Evolutionary conservation across 2,113 vertebrate species (phyloP).

Genomic region (Reinhardtius hippoglossoides): DNA sequence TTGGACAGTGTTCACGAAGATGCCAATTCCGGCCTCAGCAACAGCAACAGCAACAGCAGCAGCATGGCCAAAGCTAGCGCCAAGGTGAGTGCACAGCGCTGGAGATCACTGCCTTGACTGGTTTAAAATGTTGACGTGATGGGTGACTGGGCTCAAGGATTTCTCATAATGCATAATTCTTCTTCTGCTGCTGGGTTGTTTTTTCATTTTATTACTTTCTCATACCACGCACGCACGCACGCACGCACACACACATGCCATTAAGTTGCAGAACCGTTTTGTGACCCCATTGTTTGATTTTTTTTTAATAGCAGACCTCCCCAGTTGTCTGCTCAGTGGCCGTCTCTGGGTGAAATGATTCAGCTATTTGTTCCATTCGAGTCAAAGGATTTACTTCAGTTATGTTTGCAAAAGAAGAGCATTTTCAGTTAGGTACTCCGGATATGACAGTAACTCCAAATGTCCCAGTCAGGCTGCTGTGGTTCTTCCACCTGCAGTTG

Average conservation of each 20-base stretch:
- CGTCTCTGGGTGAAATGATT: too few relatives aligned
- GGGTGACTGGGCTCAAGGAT: background rate
- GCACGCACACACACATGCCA: too few relatives aligned
- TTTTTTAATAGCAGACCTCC: background rate
- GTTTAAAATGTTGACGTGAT: background rate
- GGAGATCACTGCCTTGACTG: background rate
- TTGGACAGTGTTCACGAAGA: slow-evolving; percentile 93
- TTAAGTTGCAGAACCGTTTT: background rate
- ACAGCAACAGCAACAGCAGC: slow-evolving; percentile 70
- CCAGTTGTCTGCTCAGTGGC: background rate
- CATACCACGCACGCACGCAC: too few relatives aligned
- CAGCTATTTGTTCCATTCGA: background rate
- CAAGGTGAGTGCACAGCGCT: slow-evolving; percentile 82
- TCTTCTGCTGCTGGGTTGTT: background rate
- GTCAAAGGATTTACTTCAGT: background rate
- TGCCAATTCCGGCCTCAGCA: slow-evolving; percentile 77
- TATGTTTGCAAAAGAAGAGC: background rate
- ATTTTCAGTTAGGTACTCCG: background rate
- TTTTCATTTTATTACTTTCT: too few relatives aligned
- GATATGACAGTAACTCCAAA: background rate
- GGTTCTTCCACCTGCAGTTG: slow-evolving; percentile 12
- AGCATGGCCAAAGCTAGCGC: slow-evolving; percentile 59
- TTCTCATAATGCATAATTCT: background rate
- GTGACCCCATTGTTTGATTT: background rate
- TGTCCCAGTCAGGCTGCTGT: background rate